Evolutionary conservation across 1,140 invertebrate species (phyloP).

Genomic region (Leptopilina boulardi): DNA sequence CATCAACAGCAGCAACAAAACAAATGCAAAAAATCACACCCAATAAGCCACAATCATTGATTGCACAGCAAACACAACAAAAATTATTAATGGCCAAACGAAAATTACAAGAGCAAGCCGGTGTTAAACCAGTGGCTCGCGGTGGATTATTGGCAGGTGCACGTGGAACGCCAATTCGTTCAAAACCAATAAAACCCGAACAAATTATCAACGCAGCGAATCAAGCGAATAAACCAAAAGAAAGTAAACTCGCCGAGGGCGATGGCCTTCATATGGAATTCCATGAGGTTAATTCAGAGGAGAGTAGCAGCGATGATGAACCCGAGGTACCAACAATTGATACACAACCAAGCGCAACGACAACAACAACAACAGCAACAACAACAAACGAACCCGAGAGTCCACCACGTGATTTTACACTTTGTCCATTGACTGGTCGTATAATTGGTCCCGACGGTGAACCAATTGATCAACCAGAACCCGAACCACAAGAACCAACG

Average conservation of each 20-base stretch:
- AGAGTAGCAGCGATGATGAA: constrained; percentile 78
- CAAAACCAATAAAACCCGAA: constrained; percentile 53
- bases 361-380: too few species aligned
- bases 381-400: constrained; percentile 80
- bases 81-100: constrained; percentile 73
- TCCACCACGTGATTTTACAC: constrained; percentile 81
- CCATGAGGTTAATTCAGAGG: constrained; percentile 72
- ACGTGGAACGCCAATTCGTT: constrained; percentile 50
- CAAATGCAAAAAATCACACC: constrained; percentile 58
- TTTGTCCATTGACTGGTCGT: constrained; percentile 82
- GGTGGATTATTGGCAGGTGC: constrained; percentile 58
- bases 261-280: constrained; percentile 76
- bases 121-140: constrained; percentile 60
- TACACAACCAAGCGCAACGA: too few species aligned
- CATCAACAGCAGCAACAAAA: constrained; percentile 54
- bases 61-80: constrained; percentile 68
- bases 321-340: constrained; percentile 77
- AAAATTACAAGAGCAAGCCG: constrained; percentile 71
- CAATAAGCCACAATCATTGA: constrained; percentile 65
- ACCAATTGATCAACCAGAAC: constrained; percentile 73
- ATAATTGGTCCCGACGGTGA: constrained; percentile 84
- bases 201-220: constrained; percentile 39
- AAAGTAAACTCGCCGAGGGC: constrained; percentile 73
- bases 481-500: constrained; percentile 49
- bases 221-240: constrained; percentile 64